Percentiles rank a stretch among this genome's conserved stretches.
Evolutionary conservation across 2,113 vertebrate genomes (phyloP).

Genomic region (Brevimyrus niger): DNA sequence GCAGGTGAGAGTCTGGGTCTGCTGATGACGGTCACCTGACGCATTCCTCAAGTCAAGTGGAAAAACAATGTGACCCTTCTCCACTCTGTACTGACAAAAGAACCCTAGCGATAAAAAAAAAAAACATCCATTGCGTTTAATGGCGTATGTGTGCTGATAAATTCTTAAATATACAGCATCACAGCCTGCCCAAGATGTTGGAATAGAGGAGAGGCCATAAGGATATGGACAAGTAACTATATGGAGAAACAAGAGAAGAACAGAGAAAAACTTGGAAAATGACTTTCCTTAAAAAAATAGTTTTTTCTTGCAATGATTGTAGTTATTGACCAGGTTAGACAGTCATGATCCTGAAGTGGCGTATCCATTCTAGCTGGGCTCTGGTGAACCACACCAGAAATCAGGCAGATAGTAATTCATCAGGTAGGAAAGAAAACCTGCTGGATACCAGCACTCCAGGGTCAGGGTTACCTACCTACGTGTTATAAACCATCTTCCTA

Average conservation of each 20-base stretch:
- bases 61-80: background rate
- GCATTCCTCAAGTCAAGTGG: background rate
- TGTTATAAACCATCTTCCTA: background rate
- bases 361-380: background rate
- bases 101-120: background rate
- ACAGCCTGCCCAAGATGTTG: background rate
- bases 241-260: background rate
- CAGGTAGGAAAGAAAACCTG: too few relatives aligned
- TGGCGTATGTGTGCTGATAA: background rate
- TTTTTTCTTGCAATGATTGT: background rate
- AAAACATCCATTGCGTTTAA: background rate
- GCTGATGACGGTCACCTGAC: background rate
- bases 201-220: background rate
- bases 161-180: background rate
- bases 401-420: too few relatives aligned
- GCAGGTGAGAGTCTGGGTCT: constrained; percentile 65
- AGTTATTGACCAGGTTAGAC: background rate
- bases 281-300: background rate
- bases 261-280: background rate
- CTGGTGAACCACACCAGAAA: too few relatives aligned
- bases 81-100: background rate
- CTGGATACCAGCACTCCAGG: too few relatives aligned
- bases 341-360: background rate
- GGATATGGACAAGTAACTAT: background rate
- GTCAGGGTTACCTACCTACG: background rate